Base-by-base conservation (phyloP, 2,888 invertebrate species). In the Lacanobia oleracea region DNA sequence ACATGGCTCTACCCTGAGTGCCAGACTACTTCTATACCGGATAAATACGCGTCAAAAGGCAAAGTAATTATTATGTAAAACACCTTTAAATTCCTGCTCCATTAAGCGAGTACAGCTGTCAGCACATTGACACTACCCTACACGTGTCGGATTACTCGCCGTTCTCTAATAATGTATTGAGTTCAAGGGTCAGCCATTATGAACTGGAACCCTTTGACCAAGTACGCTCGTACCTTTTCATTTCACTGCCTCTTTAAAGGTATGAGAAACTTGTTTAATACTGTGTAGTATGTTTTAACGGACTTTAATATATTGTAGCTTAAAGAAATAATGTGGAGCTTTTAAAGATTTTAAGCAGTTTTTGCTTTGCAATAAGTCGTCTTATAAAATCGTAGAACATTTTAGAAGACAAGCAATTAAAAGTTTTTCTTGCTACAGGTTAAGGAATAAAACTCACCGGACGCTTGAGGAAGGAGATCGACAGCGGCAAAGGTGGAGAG, bases 141-240 rank as follows among this genome's bases (percentile, higher is more conserved):
- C 50, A 43, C 56, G 66, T 53, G 33, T 61, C 27, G 54, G n/a
- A 56, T 79, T 71, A 65, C 75, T 62, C 56, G 27, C 51, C 18
- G 18, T 67, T 59, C 79, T 59, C 67, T 72, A 64, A 67, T 73
- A 77, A 77, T 65, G 64, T 74, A 77, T 81, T 59, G 74, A 77
- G 81, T 74, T 77, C 73, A 77, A 77, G 74, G 74, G 70, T 70
- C 80, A 61, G 48, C 33, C 43, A 72, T 79, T 79, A 79, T 72
- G 62, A 75, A 79, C 50, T 72, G 18, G 65, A 67, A 50, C 73
- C 65, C 74, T 80, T 77, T 74, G 74, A 70, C 27, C 57, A 74
- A 72, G 72, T 72, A 72, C 37, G 67, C 77, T 62, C 18, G 59
- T 37, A 54, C 70, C 69, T 62, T 68, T 69, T 50, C 75, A 66